Evolutionary conservation across 2,888 invertebrate genomes (phyloP), one percentile per base, ranked within the genome.

Genomic region (Pyrocoelia pectoralis): DNA sequence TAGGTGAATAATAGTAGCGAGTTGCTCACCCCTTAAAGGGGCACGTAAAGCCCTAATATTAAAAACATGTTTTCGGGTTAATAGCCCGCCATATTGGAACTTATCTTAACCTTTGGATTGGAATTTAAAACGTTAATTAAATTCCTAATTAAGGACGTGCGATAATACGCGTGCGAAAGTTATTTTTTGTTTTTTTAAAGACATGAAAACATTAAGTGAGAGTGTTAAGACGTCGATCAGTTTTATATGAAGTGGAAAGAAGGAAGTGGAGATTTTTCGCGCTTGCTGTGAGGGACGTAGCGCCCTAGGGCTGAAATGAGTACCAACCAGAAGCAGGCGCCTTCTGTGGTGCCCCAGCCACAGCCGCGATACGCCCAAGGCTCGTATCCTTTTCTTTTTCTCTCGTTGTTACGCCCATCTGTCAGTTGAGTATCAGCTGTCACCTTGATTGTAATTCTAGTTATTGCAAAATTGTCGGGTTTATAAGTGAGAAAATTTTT

Each of bases 271-370:
- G 74, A 76, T 76, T 76, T 83, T 84, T 84, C 85, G 86, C 85
- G 85, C 86, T 86, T 85, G 84, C 84, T 85, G 84, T 86, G 73
- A 79, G 78, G 77, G 83, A n/a, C 84, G 85, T 78, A 81, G 85
- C 80, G 85, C 84, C 84, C 84, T 84, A 84, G 85, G 84, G 83
- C 83, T 83, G 82, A 84, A 81, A 87, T 87, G 88, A 87, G 86
- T 83, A 84, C 85, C 81, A 87, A 87, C 83, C 86, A 85, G 82
- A 87, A 87, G 82, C 86, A 85, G 84, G 84, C 85, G 84, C 86
- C 86, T 80, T 80, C 84, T 81, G 86, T 85, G 81, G 84, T 84
- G 78, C 81, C 84, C 57, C 80, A 86, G 83, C 78, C 83, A 83
- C 81, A 85, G 82, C 74, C 83, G 83, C 80, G 85, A 79, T 85